Evolutionary conservation across 2,113 vertebrate species (phyloP).

Genomic region (Cyanoramphus novaezelandiae): DNA sequence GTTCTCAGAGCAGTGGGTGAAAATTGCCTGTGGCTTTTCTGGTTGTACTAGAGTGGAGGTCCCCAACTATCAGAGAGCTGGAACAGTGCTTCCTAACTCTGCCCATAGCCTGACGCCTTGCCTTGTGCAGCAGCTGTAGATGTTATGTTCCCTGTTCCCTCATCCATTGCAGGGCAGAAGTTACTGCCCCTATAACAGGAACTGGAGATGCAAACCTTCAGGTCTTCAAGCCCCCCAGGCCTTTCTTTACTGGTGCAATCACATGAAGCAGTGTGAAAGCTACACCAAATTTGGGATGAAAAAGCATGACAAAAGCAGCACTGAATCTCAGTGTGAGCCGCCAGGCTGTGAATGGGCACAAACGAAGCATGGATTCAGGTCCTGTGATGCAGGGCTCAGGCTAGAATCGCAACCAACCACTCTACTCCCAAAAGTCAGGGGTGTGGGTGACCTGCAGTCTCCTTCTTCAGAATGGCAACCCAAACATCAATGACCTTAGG

Average conservation of each 20-base stretch:
- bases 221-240: not conserved
- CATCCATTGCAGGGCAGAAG: not conserved
- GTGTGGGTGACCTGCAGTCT: not conserved
- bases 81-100: not conserved
- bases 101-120: not conserved
- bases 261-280: not conserved
- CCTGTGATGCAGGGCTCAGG: not conserved
- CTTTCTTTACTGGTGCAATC: not conserved
- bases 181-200: not conserved
- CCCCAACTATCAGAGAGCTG: not conserved
- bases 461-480: not conserved
- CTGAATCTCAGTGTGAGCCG: not conserved
- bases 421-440: not conserved
- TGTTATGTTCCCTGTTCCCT: not conserved
- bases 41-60: not conserved
- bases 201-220: not conserved
- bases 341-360: not conserved
- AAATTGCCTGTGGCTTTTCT: not conserved
- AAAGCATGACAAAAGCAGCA: not conserved
- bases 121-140: not conserved
- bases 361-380: not conserved
- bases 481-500: not conserved
- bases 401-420: not conserved
- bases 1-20: not conserved
- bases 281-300: not conserved